phyloP scores from a whole-genome alignment of 2,113 vertebrate species.

The Equus przewalskii region DNA sequence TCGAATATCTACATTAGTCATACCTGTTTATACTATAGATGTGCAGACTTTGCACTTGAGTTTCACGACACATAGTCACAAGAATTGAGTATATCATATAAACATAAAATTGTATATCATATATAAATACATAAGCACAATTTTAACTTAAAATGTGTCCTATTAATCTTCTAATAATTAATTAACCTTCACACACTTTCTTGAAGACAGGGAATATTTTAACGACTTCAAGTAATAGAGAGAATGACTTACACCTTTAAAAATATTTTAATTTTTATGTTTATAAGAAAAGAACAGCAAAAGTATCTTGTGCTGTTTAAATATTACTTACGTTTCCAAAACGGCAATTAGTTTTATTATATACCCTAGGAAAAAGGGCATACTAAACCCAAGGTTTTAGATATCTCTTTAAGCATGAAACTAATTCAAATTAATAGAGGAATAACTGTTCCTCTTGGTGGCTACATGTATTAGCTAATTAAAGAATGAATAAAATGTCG shows the following conservation, averaged over 20 bases:
- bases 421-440: constrained; percentile 80
- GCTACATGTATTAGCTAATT: constrained; percentile 83
- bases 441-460: constrained; percentile 72
- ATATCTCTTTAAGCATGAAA: constrained; percentile 76
- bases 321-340: constrained; percentile 20
- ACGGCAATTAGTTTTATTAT: background rate
- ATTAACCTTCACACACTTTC: background rate
- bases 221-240: background rate
- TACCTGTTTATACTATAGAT: background rate
- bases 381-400: constrained; percentile 58
- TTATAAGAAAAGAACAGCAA: background rate
- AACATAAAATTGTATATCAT: background rate
- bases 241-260: background rate
- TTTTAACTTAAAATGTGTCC: background rate
- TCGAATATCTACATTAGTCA: background rate
- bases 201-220: background rate
- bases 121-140: background rate
- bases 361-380: background rate
- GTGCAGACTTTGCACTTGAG: background rate
- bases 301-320: background rate
- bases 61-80: background rate
- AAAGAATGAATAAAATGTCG: constrained; percentile 79
- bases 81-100: background rate
- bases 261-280: background rate
- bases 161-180: background rate